Percentiles rank a stretch among this genome's conserved stretches.
Conservation (phyloP, 1,140 invertebrate genomes). For the Euborellia annulipes region DNA sequence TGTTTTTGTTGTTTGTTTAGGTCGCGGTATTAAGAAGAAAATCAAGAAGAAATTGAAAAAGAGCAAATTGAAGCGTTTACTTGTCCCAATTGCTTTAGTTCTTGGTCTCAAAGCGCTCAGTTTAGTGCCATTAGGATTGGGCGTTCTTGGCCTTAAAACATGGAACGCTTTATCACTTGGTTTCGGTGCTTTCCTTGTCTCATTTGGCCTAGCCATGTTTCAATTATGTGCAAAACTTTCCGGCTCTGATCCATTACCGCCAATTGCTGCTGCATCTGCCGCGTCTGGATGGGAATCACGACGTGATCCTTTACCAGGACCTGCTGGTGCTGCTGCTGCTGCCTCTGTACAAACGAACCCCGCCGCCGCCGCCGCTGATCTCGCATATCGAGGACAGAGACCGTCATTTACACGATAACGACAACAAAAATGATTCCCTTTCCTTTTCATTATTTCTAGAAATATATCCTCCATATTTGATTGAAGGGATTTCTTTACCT, state of each 20-base stretch:
- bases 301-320: no score
- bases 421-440: no score
- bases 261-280: not conserved
- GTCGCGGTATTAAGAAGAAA: no score
- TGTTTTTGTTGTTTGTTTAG: no score
- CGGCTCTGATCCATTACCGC: not conserved
- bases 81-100: conserved; percentile 5
- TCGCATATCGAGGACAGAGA: no score
- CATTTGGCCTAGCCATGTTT: conserved; percentile 5
- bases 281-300: conserved; percentile 2
- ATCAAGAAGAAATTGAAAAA: conserved; percentile 4
- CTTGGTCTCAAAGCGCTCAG: conserved; percentile 5
- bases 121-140: conserved; percentile 4
- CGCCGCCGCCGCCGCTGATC: no score
- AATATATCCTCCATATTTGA: no score
- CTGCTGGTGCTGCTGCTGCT: no score
- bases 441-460: no score
- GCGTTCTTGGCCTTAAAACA: conserved; percentile 7
- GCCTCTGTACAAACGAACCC: no score
- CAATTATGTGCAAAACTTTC: conserved; percentile 4
- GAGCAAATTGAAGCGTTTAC: conserved; percentile 4
- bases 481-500: no score
- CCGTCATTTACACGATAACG: no score
- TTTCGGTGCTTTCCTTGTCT: conserved; percentile 9
- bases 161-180: conserved; percentile 7